Evolutionary conservation across 2,113 vertebrate species (phyloP), one percentile per base, ranked within the genome.

Genomic region (Eurypyga helias): DNA sequence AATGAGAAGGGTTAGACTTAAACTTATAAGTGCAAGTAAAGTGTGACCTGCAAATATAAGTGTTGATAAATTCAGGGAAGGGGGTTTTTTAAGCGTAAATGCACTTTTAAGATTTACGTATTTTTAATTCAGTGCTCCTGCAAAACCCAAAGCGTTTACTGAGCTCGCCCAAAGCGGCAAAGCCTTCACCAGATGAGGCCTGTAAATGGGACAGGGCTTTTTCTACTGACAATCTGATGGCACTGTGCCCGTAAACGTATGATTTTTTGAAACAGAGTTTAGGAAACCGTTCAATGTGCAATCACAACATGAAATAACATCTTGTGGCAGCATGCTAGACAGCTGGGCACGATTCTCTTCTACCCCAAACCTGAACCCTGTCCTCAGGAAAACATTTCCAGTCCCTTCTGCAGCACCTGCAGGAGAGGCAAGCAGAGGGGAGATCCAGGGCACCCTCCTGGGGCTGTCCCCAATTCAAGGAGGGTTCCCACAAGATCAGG

Each of bases 21-120:
- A 96, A 97, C 92, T 96, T 96, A 93, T 45, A 87, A 96, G 96
- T 85, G 97, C 92, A 95, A 96, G 95, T 92, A 96, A 96, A 96
- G 93, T 90, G 94, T 97, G 96, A 96, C 96, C 96, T 97, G 96
- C 96, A 96, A 97, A 97, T 95, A 84, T 64, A 90, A 96, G 87
- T 87, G 91, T 90, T 96, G 93, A 93, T 96, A 95, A 93, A 96
- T 80, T 55, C 91, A 43, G 38, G 46, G 31, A 43, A 55, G 26
- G 3, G 14, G 7, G 34, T 41, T 34, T 76, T 89, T 78, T 69
- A 64, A 52, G 52, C 3, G 0, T 33, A 72, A 85, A 66, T 26
- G 33, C 46, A 10, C 15, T 91, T 93, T 84, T 49, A 85, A 79
- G 73, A 23, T 36, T 67, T 48, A 31, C 16, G 4, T 45, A 7